Base-by-base conservation (phyloP, 2,113 vertebrate genomes). In the Laticauda laticaudata region DNA sequence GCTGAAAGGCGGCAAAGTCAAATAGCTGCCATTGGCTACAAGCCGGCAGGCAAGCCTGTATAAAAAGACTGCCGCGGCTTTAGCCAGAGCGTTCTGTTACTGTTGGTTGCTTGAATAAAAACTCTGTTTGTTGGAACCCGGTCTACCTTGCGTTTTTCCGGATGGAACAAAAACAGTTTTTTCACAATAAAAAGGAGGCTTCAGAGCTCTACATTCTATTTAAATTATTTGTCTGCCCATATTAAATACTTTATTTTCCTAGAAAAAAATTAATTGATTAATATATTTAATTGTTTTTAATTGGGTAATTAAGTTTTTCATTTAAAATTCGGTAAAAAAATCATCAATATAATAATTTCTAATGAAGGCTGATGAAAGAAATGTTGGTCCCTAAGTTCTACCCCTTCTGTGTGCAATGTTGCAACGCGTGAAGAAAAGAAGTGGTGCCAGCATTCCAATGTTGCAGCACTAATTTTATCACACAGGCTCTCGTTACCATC, bases 101-200 rank as follows among this genome's bases (percentile, higher is more conserved):
- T 39, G 34, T 39, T 39, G 34, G 34, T 39, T 39, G 34, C 34
- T 39, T 39, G 34, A 39, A 39, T 39, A 39, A 39, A 39, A 39
- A 39, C 34, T 39, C 34, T 39, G 34, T 39, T 39, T 39, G 34
- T 39, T 39, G 34, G 34, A 39, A 39, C 34, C 34, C 34, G 34
- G 34, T 39, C 34, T 39, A 39, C 34, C 34, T 39, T 1, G 34
- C 34, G 34, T 39, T 39, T 39, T 39, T 39, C 34, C 34, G 34
- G 34, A 39, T 39, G 34, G 34, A 39, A 39, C 34, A 39, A 39
- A 39, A 39, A 23, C 69, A 93, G 85, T 56, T 87, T 92, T 86
- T 54, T 88, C 48, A 48, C 91, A 92, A 57, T 95, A 23, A 90
- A 88, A 26, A 75, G 94, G n/a, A 69, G 75, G 0, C 90, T 61